These are phyloP conservation scores for Xiphophorus couchianus DNA, from an alignment of 2,113 vertebrate genomes.

Conservation along the genomic window DNA sequence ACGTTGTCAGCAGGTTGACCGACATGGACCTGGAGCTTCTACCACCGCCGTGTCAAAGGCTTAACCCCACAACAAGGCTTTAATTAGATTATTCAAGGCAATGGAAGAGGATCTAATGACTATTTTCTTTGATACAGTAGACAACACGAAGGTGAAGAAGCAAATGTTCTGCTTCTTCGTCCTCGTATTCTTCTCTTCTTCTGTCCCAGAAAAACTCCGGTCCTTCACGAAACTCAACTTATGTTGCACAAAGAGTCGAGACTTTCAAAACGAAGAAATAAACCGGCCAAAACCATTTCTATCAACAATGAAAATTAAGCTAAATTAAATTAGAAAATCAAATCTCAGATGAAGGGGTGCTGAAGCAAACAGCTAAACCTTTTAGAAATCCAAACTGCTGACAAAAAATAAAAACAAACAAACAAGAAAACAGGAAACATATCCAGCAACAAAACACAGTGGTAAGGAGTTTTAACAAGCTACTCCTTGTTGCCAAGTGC, in stretches of 20 bases:
- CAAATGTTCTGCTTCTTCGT: conserved; percentile 1
- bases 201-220: neutral
- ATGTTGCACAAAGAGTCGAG: neutral
- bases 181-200: conserved; percentile 6
- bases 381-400: neutral
- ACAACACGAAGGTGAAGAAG: conserved; percentile 25
- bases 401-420: too few species aligned
- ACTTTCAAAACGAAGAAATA: neutral
- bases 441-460: neutral
- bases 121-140: conserved; percentile 33
- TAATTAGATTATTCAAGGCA: conserved; percentile 55
- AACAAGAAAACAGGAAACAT: neutral
- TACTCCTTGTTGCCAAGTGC: too few species aligned
- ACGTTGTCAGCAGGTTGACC: neutral
- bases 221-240: conserved; percentile 18
- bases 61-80: neutral
- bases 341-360: neutral
- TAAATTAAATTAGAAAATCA: neutral
- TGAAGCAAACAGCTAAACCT: neutral
- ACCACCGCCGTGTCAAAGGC: neutral
- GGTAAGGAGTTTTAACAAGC: too few species aligned
- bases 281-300: too few species aligned
- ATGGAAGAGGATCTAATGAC: conserved; percentile 40
- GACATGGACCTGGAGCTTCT: neutral
- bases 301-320: neutral